A percentile compares a stretch with the other conserved stretches of the same genome.
Conservation (phyloP, 2,113 vertebrate genomes). For the Phrynosoma platyrhinos region DNA sequence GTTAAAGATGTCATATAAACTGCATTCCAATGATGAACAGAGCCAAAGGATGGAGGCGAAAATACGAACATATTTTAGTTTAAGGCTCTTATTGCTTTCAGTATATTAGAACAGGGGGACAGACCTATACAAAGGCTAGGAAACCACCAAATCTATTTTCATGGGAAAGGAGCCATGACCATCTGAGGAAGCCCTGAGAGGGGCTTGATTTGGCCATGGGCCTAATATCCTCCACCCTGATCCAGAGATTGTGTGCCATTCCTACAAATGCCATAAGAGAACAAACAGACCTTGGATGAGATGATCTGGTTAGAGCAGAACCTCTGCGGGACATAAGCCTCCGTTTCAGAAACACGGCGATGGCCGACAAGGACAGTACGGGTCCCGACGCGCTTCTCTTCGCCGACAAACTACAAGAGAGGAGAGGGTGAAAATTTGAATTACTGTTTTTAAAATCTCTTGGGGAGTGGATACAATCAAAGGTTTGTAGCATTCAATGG, state of each 20-base stretch:
- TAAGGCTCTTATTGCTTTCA: too few species aligned
- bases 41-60: too few species aligned
- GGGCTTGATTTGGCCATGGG: too few species aligned
- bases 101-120: too few species aligned
- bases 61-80: too few species aligned
- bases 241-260: rapidly evolving
- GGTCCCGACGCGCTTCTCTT: conserved; percentile 91
- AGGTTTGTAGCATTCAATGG: neutral
- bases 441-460: neutral
- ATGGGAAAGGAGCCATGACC: too few species aligned
- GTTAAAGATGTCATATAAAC: too few species aligned
- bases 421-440: neutral
- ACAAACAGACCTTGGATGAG: conserved; percentile 92
- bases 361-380: conserved; percentile 92
- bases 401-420: conserved; percentile 84
- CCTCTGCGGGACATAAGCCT: conserved; percentile 87
- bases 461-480: neutral
- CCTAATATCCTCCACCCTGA: rapidly evolving
- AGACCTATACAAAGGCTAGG: too few species aligned
- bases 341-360: conserved; percentile 77
- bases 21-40: too few species aligned
- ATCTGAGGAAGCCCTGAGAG: too few species aligned
- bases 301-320: conserved; percentile 98
- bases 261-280: rapidly evolving
- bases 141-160: too few species aligned